Evolutionary conservation across 2,797 vertebrate species (phyloP).

Genomic region (Tenualosa thibaudeaui): DNA sequence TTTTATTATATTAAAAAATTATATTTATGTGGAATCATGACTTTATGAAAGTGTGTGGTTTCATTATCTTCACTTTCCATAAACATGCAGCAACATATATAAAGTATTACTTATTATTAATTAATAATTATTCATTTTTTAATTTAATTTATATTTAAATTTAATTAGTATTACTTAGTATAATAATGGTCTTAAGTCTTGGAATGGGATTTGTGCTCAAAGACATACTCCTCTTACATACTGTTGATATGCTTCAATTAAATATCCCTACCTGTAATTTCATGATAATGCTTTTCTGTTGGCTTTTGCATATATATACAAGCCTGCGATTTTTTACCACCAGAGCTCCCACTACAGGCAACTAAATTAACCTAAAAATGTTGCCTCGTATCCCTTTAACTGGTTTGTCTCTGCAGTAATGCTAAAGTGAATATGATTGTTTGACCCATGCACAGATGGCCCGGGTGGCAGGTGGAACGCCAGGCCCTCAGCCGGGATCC

Average conservation of each 20-base stretch:
- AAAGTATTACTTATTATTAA: too few relatives aligned
- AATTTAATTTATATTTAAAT: too few relatives aligned
- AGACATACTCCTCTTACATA: too few relatives aligned
- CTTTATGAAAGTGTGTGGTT: neutral
- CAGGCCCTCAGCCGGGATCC: conserved; percentile 59
- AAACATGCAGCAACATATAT: neutral
- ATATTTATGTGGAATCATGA: neutral
- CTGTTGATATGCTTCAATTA: neutral
- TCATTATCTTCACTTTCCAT: neutral
- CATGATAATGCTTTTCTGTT: neutral
- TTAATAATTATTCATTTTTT: too few relatives aligned
- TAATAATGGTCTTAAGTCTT: neutral
- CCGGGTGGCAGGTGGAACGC: conserved; percentile 23
- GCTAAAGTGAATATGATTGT: neutral
- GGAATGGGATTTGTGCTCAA: too few relatives aligned
- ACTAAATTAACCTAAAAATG: too few relatives aligned
- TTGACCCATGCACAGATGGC: neutral
- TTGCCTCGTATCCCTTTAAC: neutral
- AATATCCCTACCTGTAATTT: neutral
- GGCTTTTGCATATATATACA: neutral
- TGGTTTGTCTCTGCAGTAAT: neutral
- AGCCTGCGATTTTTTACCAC: too few relatives aligned
- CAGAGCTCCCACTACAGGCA: too few relatives aligned
- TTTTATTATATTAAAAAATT: neutral
- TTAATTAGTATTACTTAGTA: too few relatives aligned